These are phyloP conservation scores for Macropis europaea DNA, from an alignment of 2,888 invertebrate species.

Conservation along the genomic window DNA sequence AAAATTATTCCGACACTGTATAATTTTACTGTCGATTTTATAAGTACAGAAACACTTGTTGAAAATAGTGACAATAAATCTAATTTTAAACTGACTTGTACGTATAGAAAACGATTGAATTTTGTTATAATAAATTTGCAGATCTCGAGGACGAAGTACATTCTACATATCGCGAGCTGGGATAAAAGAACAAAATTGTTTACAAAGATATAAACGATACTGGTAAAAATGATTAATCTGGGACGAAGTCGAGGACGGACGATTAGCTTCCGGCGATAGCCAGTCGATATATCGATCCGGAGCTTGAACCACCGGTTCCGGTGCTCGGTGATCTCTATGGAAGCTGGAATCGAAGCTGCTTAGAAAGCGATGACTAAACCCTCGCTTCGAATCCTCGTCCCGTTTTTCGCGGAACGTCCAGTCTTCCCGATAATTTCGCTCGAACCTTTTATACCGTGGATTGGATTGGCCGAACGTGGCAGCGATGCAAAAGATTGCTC, in stretches of 20 bases:
- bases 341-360: slow-evolving; percentile 45
- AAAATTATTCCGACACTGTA: no score
- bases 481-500: slow-evolving; percentile 44
- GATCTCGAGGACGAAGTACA: no score
- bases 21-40: no score
- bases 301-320: slow-evolving; percentile 16
- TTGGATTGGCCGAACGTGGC: slow-evolving; percentile 67
- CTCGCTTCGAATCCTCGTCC: slow-evolving; percentile 38
- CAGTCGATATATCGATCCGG: slow-evolving; percentile 46
- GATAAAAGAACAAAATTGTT: not conserved
- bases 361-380: slow-evolving; percentile 56
- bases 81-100: no score
- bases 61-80: no score
- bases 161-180: no score
- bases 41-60: no score
- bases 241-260: slow-evolving; percentile 29
- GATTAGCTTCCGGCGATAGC: slow-evolving; percentile 42
- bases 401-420: slow-evolving; percentile 52
- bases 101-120: no score
- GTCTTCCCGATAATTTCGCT: slow-evolving; percentile 68
- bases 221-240: not conserved
- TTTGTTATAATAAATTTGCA: no score
- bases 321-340: slow-evolving; percentile 31
- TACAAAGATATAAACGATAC: not conserved
- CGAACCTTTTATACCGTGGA: slow-evolving; percentile 69